These are phyloP conservation scores for Apis dorsata DNA, from an alignment of 1,140 invertebrate species.

Conservation along the genomic window DNA sequence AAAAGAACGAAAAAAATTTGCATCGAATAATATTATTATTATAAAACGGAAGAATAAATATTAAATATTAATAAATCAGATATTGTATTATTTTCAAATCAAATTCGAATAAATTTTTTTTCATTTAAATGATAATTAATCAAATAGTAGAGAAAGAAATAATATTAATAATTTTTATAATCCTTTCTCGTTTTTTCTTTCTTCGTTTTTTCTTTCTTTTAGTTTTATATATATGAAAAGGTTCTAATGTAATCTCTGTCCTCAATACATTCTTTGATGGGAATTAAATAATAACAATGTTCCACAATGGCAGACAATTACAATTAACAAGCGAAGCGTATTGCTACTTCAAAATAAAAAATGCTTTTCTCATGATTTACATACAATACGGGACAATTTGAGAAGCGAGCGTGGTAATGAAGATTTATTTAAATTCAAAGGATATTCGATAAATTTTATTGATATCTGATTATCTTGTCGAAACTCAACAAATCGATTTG, in stretches of 20 bases:
- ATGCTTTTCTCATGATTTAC: constrained; percentile 11
- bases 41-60: not conserved
- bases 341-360: not conserved
- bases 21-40: too few species aligned
- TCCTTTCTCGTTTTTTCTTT: too few species aligned
- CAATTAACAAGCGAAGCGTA: constrained; percentile 4
- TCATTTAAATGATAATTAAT: too few species aligned
- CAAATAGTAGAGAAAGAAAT: too few species aligned
- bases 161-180: too few species aligned
- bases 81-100: not conserved
- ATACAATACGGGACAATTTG: constrained; percentile 12
- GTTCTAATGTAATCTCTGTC: not conserved
- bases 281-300: not conserved
- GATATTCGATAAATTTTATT: not conserved
- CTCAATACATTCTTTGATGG: not conserved
- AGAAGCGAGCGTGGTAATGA: not conserved
- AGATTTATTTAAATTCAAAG: constrained; percentile 22
- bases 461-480: not conserved
- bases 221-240: too few species aligned
- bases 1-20: not conserved
- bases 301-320: not conserved
- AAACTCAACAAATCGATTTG: not conserved
- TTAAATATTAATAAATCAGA: not conserved
- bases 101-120: too few species aligned
- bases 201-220: too few species aligned